Percentiles rank a stretch among this genome's conserved stretches.
These are phyloP conservation scores for Trichonephila inaurata DNA, from an alignment of 1,140 invertebrate species.

Conservation along the genomic window DNA sequence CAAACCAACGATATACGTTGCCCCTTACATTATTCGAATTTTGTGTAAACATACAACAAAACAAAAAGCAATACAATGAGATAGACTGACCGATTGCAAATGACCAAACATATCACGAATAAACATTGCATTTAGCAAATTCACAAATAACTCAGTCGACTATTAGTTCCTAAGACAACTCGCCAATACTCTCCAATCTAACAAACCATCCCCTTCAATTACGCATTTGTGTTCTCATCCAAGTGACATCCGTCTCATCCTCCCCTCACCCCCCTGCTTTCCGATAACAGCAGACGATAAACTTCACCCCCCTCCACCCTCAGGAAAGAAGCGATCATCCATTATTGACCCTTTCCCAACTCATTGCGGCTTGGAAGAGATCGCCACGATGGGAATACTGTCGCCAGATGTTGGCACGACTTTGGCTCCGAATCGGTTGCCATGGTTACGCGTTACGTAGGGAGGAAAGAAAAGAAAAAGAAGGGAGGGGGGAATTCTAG, in stretches of 20 bases:
- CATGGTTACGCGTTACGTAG: background rate
- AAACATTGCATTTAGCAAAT: too few species aligned
- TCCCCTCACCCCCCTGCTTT: background rate
- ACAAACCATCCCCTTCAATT: slow-evolving; percentile 30
- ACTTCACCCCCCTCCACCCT: background rate
- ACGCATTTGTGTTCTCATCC: slow-evolving; percentile 21
- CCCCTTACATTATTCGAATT: too few species aligned
- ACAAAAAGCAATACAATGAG: too few species aligned
- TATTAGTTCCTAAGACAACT: too few species aligned
- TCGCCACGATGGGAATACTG: background rate
- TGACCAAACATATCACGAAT: too few species aligned
- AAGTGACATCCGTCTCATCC: background rate
- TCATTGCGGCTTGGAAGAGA: background rate
- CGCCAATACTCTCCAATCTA: background rate
- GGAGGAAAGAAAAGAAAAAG: background rate
- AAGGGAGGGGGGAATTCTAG: background rate
- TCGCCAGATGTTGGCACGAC: slow-evolving; percentile 35
- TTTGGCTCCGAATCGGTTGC: background rate
- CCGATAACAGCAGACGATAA: slow-evolving; percentile 25
- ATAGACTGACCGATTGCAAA: too few species aligned
- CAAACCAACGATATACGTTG: too few species aligned
- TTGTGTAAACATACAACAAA: too few species aligned
- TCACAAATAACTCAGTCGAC: too few species aligned
- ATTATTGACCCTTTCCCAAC: background rate
- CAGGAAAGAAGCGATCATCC: background rate